Percentiles rank a stretch among this genome's conserved stretches.
phyloP scores from a whole-genome alignment of 2,113 vertebrate species.

The Mungos mungo region DNA sequence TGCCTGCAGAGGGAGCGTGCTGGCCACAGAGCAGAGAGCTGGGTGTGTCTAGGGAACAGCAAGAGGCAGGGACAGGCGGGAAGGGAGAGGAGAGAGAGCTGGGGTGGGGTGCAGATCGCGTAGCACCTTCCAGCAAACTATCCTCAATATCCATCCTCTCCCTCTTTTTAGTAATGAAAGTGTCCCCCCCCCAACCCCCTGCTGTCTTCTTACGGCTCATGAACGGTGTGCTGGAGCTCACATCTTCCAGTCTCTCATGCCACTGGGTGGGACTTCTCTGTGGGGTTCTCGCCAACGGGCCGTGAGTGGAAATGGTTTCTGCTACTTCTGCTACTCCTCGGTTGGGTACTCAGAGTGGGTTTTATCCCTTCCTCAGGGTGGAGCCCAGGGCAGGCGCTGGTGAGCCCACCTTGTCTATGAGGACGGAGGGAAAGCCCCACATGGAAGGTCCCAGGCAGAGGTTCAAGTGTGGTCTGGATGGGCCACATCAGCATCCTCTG shows the following conservation, averaged over 20 bases:
- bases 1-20: fast-evolving
- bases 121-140: background rate
- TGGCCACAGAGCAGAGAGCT: background rate
- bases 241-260: background rate
- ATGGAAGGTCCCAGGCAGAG: background rate
- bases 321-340: background rate
- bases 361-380: background rate
- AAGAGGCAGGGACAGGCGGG: background rate
- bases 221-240: background rate
- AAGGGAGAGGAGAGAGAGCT: background rate
- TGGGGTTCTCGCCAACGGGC: background rate
- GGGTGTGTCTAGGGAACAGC: background rate
- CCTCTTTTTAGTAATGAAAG: background rate
- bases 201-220: fast-evolving
- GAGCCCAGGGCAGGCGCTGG: background rate
- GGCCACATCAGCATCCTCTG: background rate
- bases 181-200: too few relatives aligned
- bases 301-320: background rate
- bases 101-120: background rate
- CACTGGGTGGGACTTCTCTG: fast-evolving
- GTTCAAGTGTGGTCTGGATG: background rate
- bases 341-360: background rate
- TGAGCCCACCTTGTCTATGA: background rate
- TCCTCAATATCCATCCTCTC: background rate
- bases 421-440: background rate